phyloP scores from a whole-genome alignment of 2,797 vertebrate genomes.

The Eospalax fontanierii region DNA sequence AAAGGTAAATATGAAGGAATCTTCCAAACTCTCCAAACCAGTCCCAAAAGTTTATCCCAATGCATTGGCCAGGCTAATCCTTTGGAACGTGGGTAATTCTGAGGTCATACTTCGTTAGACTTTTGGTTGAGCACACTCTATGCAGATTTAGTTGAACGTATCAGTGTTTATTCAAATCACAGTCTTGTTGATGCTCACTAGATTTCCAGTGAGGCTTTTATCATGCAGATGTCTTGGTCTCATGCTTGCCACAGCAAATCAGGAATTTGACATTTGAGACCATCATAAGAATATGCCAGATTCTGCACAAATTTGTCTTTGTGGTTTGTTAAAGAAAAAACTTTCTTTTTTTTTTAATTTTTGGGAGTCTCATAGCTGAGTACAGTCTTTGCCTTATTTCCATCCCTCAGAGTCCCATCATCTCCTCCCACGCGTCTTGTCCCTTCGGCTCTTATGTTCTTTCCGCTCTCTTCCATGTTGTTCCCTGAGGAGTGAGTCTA shows the following conservation, averaged over 20 bases:
- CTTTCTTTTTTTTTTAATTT: neutral
- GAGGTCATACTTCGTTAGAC: neutral
- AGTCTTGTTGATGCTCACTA: neutral
- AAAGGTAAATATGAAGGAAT: neutral
- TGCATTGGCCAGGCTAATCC: neutral
- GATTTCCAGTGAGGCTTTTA: neutral
- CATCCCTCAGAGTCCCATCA: too few species aligned
- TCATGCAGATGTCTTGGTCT: neutral
- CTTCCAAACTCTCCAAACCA: neutral
- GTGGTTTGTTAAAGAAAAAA: conserved; percentile 32
- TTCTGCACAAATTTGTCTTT: neutral
- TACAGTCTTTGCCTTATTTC: too few species aligned
- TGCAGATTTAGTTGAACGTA: neutral
- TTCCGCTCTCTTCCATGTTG: too few species aligned
- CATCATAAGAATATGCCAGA: neutral
- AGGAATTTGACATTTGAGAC: neutral
- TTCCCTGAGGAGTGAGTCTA: too few species aligned
- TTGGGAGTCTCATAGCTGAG: too few species aligned
- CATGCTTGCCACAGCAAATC: neutral
- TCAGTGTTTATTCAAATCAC: conserved; percentile 1
- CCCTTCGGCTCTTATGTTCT: too few species aligned
- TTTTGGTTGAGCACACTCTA: neutral
- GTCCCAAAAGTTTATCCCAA: neutral
- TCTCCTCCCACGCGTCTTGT: too few species aligned
- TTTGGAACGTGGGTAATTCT: neutral